These are phyloP conservation scores for Cataglyphis livida DNA, from an alignment of 2,888 invertebrate genomes.

Conservation along the genomic window DNA sequence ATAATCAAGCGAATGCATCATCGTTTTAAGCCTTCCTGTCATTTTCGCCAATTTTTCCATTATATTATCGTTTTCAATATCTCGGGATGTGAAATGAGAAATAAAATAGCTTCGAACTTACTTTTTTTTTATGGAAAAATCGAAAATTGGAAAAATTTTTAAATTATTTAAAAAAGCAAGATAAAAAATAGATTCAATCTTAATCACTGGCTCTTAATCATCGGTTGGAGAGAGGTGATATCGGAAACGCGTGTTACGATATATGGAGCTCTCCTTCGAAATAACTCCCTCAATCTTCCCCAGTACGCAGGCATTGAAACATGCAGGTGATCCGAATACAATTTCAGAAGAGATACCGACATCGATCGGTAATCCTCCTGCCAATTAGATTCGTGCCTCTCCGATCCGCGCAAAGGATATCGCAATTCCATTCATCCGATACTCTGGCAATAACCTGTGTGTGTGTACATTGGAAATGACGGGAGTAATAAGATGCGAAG, in stretches of 20 bases:
- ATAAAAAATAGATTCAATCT: background rate
- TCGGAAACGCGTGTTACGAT: constrained; percentile 12
- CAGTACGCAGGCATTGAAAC: constrained; percentile 55
- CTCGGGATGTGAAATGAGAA: background rate
- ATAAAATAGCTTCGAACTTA: background rate
- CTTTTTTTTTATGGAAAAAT: background rate
- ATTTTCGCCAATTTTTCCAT: background rate
- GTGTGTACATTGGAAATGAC: constrained; percentile 70
- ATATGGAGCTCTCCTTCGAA: constrained; percentile 38
- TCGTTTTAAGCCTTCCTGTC: background rate
- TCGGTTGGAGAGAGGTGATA: background rate
- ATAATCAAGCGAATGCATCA: background rate
- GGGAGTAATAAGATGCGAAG: constrained; percentile 73
- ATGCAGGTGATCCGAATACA: constrained; percentile 62
- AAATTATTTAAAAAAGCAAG: background rate
- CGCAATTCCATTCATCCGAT: constrained; percentile 69
- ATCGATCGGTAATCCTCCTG: constrained; percentile 65
- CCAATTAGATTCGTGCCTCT: constrained; percentile 68
- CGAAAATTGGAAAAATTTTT: background rate
- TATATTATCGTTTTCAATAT: background rate
- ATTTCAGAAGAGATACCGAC: constrained; percentile 63
- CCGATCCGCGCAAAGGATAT: constrained; percentile 64
- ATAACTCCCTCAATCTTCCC: constrained; percentile 56
- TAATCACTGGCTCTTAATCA: background rate
- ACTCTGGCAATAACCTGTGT: constrained; percentile 62